These are phyloP conservation scores for Maniola hyperantus DNA, from an alignment of 2,888 invertebrate genomes.

Conservation along the genomic window DNA sequence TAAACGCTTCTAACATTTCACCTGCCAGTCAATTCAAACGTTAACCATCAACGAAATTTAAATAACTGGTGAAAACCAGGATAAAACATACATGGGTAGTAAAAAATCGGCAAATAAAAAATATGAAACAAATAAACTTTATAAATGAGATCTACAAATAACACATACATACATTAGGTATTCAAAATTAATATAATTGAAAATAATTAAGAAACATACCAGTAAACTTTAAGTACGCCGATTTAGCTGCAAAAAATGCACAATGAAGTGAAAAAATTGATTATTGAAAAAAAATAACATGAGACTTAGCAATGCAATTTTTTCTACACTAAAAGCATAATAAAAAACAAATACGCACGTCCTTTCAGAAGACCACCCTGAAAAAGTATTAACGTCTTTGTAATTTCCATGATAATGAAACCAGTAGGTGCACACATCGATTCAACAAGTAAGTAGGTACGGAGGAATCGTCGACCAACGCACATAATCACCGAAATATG, in stretches of 20 bases:
- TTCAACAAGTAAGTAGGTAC: neutral
- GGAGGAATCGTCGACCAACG: too few species aligned
- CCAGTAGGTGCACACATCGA: neutral
- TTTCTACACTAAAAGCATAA: conserved; percentile 28
- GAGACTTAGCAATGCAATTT: neutral
- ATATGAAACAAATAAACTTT: too few species aligned
- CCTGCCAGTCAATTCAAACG: conserved; percentile 46
- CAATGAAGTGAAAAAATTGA: neutral
- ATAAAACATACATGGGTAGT: too few species aligned
- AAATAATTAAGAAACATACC: conserved; percentile 48
- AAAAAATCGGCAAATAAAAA: too few species aligned
- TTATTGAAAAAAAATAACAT: neutral
- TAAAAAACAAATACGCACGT: conserved; percentile 41
- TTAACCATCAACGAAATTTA: neutral
- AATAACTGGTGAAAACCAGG: too few species aligned
- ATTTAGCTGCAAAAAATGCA: conserved; percentile 51
- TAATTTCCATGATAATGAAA: neutral
- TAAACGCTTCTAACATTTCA: conserved; percentile 63
- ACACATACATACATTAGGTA: too few species aligned
- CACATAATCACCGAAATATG: too few species aligned
- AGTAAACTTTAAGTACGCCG: conserved; percentile 59
- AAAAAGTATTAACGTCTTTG: conserved; percentile 43
- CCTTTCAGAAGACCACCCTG: conserved; percentile 55
- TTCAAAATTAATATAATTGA: neutral
- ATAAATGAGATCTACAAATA: too few species aligned